Evolutionary conservation across 2,797 vertebrate species (phyloP).

Genomic region (Lophius americanus): DNA sequence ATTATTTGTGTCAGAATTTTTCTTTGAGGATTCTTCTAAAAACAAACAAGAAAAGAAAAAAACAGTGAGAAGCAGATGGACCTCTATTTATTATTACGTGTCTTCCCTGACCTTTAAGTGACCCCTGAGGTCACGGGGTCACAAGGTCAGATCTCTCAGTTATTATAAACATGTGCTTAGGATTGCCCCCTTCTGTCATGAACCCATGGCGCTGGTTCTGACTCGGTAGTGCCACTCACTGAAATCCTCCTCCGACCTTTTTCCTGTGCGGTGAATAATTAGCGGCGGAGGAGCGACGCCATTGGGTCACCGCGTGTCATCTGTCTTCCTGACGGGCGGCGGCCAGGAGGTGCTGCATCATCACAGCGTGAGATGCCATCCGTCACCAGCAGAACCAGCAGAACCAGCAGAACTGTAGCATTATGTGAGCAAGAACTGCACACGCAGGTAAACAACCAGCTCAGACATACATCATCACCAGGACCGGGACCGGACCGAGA

Average conservation of each 20-base stretch:
- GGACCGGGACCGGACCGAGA: neutral
- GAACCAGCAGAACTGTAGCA: neutral
- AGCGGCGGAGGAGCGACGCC: constrained; percentile 26
- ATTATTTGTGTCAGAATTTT: too few species aligned
- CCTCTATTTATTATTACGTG: too few species aligned
- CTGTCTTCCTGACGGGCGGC: constrained; percentile 53
- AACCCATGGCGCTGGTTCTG: too few species aligned
- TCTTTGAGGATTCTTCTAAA: too few species aligned
- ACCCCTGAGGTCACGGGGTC: too few species aligned
- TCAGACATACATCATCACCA: neutral
- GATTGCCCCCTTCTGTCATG: too few species aligned
- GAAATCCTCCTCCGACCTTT: constrained; percentile 36
- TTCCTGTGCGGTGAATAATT: constrained; percentile 45
- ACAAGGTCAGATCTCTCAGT: too few species aligned
- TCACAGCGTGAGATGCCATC: constrained; percentile 47
- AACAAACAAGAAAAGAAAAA: too few species aligned
- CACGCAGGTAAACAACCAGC: constrained; percentile 1
- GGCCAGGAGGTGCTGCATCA: constrained; percentile 52
- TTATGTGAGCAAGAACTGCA: constrained; percentile 1
- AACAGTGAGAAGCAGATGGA: too few species aligned
- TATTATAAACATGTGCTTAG: too few species aligned
- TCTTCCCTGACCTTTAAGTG: too few species aligned
- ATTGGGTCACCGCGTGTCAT: constrained; percentile 29
- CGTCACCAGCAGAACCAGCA: neutral
- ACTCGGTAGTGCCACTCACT: constrained; percentile 16